Evolutionary conservation across 1,140 invertebrate species (phyloP), one percentile per base, ranked within the genome.

Genomic region (Coenobita brevimanus): DNA sequence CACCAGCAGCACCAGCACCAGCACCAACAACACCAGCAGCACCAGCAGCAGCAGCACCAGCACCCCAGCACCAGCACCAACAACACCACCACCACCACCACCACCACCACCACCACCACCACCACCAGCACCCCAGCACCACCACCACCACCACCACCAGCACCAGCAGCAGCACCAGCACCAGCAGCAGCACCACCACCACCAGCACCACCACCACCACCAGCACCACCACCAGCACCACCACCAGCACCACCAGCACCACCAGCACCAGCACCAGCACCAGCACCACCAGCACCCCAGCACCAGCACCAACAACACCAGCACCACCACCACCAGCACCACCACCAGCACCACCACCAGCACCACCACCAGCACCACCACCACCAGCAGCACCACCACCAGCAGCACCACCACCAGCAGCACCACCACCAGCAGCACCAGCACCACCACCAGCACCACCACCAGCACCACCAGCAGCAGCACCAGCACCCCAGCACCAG

Each of bases 321-420:
- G 24, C 73, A 62, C 36, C 57, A 76, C 15, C 67, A 57, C 4
- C 75, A 38, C 60, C 82, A 67, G 46, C 38, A 30, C 76, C 88
- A 75, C 86, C 88, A 84, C 87, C 71, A 46, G 64, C 80, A 76
- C 87, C 81, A 78, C 50, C 71, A 62, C 60, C 82, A 75, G 46
- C 82, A 76, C 78, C 54, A 67, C 60, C 88, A 79, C 78, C 82
- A 76, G 24, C 88, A 75, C 76, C 81, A 76, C 67, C 81, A 83
- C 64, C 62, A 60, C 60, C 81, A 82, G 36, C 60, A 75, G 21
- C 69, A 60, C 27, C 80, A 89, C 60, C 81, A 89, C 86, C 88
- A 89, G 73, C 73, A 89, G 78, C 81, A 89, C 87, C 88, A 84
- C 60, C 88, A 82, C 86, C 81, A 75, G 60, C 73, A 73, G 60